Evolutionary conservation across 2,888 invertebrate species (phyloP), one percentile per base, ranked within the genome.

Genomic region (Diabrotica balteata): DNA sequence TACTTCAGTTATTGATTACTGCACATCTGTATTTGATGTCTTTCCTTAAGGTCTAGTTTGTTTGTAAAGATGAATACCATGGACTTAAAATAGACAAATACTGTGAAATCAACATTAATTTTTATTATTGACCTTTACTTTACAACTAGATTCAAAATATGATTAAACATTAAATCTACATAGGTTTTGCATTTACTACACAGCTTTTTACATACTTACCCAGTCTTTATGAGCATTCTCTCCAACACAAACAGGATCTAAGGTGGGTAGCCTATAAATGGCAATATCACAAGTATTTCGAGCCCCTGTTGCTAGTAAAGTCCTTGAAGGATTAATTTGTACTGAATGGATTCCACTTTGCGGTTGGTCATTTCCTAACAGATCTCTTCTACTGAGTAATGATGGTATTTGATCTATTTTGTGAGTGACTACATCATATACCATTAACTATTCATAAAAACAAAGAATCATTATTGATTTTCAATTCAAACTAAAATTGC

Each of bases 281-380:
- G 96, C 97, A 73, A 98, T 88, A 84, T 97, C 97, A 80, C 95
- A 94, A 0, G 96, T 95, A 84, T 96, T 95, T 70, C 93, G 88
- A 4, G 94, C 97, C 2, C 96, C 96, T 0, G 97, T 97, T 52
- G 97, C 96, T 69, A 98, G 84, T 72, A 97, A 86, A 8, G 95
- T 94, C 82, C 90, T 88, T 63, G 96, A 97, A 11, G 97, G 97
- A 86, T 98, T 98, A 70, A 97, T 91, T 84, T 96, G 93, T 75
- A 97, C 91, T 66, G 95, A 93, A 86, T 98, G 97, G 73, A 98
- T 94, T 17, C 97, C 97, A 78, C 95, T 94, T 79, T 93, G 93
- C 72, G 89, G 89, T 74, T 90, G 90, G 42, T 87, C 86, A 65
- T 86, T 84, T 32, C 73, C 71, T 9, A 72, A 22, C 55, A 86